phyloP scores from a whole-genome alignment of 2,797 vertebrate species.

The Acanthurus tractus region DNA sequence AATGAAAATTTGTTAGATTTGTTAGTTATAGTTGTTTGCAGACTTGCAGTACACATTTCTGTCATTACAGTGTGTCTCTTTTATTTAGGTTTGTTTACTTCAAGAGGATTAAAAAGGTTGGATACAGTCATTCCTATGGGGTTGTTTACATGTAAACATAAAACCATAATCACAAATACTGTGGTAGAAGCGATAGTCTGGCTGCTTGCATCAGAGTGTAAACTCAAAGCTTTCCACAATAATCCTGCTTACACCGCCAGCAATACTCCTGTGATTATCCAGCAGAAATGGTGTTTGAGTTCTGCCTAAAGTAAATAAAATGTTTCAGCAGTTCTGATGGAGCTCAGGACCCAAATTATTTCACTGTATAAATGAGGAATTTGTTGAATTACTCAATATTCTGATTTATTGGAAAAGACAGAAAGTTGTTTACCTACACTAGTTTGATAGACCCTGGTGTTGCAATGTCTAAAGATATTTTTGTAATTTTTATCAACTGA shows the following conservation, averaged over 20 bases:
- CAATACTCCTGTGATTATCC: constrained; percentile 18
- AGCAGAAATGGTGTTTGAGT: not conserved
- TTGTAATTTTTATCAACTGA: too few species aligned
- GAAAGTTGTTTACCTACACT: not conserved
- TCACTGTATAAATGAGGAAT: not conserved
- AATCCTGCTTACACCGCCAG: constrained; percentile 27
- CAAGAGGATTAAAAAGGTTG: not conserved
- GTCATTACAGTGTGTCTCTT: not conserved
- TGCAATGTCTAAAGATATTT: not conserved
- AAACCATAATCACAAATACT: constrained; percentile 15
- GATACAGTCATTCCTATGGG: not conserved
- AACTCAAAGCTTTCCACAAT: constrained; percentile 4
- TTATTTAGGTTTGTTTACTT: constrained; percentile 3
- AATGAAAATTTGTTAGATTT: too few species aligned
- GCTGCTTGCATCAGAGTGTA: not conserved
- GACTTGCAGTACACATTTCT: not conserved
- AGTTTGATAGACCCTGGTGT: not conserved
- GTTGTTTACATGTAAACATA: constrained; percentile 1
- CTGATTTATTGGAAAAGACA: not conserved
- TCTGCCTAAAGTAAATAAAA: constrained; percentile 14
- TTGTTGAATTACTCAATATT: not conserved
- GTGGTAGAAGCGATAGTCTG: not conserved
- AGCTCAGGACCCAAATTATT: constrained; percentile 1
- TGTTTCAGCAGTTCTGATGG: constrained; percentile 1
- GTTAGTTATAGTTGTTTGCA: not conserved